Percentiles rank a stretch among this genome's conserved stretches.
These are phyloP conservation scores for Cisticola juncidis DNA, from an alignment of 2,113 vertebrate genomes.

Conservation along the genomic window DNA sequence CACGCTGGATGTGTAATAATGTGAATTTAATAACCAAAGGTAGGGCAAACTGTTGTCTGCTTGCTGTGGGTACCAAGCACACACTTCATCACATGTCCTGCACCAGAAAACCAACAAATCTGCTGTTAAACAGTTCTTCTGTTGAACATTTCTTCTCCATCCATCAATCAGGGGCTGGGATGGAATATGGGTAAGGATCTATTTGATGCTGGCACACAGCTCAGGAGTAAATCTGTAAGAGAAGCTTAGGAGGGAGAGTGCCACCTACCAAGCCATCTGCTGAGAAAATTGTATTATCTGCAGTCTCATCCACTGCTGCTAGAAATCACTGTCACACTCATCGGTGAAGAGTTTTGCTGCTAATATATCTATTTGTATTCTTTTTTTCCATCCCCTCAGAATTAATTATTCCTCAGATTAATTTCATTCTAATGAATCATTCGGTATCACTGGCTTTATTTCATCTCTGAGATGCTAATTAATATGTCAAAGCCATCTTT, in stretches of 20 bases:
- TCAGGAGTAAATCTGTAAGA: conserved; percentile 27
- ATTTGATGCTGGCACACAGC: not conserved
- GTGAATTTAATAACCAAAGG: not conserved
- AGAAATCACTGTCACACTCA: not conserved
- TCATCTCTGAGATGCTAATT: conserved; percentile 18
- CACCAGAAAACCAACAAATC: not conserved
- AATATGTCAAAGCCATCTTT: conserved; percentile 20
- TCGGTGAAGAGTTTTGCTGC: not conserved
- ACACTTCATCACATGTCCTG: not conserved
- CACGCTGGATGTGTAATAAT: not conserved
- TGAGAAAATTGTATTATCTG: conserved; percentile 10
- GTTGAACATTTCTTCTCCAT: not conserved
- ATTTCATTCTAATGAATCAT: conserved; percentile 46
- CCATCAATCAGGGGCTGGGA: not conserved
- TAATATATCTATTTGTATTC: conserved; percentile 29
- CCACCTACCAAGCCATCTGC: conserved; percentile 65
- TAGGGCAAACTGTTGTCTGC: not conserved
- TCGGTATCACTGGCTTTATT: not conserved
- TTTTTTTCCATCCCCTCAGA: not conserved
- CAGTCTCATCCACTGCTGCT: conserved; percentile 16
- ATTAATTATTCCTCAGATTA: conserved; percentile 37
- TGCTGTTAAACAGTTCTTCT: not conserved
- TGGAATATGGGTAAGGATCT: not conserved
- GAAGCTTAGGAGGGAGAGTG: conserved; percentile 7
- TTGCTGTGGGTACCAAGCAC: not conserved